Conservation (phyloP, 2,797 vertebrate species). For the Lagodon rhomboides region DNA sequence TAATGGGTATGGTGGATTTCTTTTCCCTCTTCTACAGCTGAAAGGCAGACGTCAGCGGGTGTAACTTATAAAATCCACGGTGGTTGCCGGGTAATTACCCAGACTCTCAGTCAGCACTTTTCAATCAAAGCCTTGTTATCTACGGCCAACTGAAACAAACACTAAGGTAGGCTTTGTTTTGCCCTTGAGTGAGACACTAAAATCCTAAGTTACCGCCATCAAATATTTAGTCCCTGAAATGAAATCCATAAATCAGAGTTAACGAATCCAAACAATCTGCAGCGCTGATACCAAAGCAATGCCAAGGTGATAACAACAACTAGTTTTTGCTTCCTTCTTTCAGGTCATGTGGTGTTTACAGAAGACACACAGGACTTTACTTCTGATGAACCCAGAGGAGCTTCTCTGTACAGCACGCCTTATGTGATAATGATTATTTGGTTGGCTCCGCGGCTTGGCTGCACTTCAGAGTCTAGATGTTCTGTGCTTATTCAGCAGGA, state of each 20-base stretch:
- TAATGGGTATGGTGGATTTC: slow-evolving; percentile 45
- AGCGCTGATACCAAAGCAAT: slow-evolving; percentile 9
- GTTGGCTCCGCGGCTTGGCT: slow-evolving; percentile 29
- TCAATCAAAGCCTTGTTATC: slow-evolving; percentile 82
- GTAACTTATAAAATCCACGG: slow-evolving; percentile 79
- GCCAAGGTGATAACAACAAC: slow-evolving; percentile 22
- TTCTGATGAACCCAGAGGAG: slow-evolving; percentile 3
- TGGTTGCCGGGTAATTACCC: slow-evolving; percentile 80
- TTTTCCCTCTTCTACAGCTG: slow-evolving; percentile 34
- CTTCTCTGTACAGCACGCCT: slow-evolving; percentile 4
- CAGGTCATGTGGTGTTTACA: slow-evolving; percentile 18
- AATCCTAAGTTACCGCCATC: slow-evolving; percentile 47
- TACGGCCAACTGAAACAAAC: slow-evolving; percentile 73
- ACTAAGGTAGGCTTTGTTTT: slow-evolving; percentile 67
- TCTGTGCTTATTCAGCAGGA: slow-evolving; percentile 53
- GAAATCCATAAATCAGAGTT: slow-evolving; percentile 58
- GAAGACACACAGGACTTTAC: slow-evolving; percentile 3
- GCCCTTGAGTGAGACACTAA: slow-evolving; percentile 59
- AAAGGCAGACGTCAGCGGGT: slow-evolving; percentile 74
- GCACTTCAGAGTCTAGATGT: slow-evolving; percentile 25
- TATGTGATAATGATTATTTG: slow-evolving; percentile 33
- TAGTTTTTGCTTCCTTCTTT: slow-evolving; percentile 14
- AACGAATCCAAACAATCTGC: slow-evolving; percentile 40
- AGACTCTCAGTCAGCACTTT: slow-evolving; percentile 85
- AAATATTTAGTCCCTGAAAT: slow-evolving; percentile 63